These are phyloP conservation scores for Sclerurus mexicanus DNA, from an alignment of 2,113 vertebrate species.

Conservation along the genomic window DNA sequence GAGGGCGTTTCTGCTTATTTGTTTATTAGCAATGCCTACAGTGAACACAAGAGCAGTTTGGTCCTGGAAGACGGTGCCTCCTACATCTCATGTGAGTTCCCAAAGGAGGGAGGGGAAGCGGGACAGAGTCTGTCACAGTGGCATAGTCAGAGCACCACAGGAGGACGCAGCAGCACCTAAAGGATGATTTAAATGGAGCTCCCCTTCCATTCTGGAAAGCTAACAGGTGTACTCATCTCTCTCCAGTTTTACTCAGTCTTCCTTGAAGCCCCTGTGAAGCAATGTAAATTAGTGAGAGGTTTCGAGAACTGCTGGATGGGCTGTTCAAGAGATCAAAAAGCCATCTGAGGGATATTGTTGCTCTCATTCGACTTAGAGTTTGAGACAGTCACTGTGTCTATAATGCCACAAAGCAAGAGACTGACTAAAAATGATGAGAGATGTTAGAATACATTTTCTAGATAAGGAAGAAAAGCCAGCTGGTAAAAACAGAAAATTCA, in stretches of 20 bases:
- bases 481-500: conserved; percentile 11
- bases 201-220: background rate
- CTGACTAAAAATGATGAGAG: background rate
- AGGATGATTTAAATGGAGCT: background rate
- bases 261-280: background rate
- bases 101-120: background rate
- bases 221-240: background rate
- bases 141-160: background rate
- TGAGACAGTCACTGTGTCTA: background rate
- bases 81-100: background rate
- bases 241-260: background rate
- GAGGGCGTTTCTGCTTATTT: background rate
- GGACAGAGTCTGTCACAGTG: background rate
- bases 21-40: rapidly evolving
- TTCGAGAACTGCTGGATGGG: background rate
- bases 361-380: background rate
- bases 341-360: background rate
- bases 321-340: background rate
- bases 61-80: background rate
- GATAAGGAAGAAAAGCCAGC: background rate
- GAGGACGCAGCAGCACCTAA: background rate
- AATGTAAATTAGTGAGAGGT: background rate
- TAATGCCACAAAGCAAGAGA: background rate
- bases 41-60: background rate
- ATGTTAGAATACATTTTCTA: background rate